Evolutionary conservation across 53 echinoderm and acorn worm species (phyloP).

Genomic region (Temnopleurus reevesii): DNA sequence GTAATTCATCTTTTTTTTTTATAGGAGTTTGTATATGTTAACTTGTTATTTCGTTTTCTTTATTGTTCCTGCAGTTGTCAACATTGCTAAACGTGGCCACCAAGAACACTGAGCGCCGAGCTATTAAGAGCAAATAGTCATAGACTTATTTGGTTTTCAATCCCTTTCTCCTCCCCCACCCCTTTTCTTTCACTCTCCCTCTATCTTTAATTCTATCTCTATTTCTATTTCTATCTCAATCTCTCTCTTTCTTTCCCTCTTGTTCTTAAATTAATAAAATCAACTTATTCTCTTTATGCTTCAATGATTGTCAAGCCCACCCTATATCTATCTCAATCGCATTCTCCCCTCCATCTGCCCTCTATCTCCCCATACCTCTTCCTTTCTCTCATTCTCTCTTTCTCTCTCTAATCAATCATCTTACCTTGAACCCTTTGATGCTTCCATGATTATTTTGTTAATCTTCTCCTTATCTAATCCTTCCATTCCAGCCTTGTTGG

Average conservation of each 20-base stretch:
- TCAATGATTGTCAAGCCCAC: background rate
- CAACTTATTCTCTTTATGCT: background rate
- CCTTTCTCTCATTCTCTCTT: background rate
- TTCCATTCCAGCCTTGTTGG: constrained; percentile 99
- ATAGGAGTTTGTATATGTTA: too few relatives aligned
- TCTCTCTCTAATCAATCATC: too few relatives aligned
- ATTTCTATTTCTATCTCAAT: background rate
- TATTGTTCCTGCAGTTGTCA: too few relatives aligned
- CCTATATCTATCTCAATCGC: background rate
- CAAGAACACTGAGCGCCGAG: too few relatives aligned
- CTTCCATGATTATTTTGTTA: constrained; percentile 91
- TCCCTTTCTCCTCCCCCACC: background rate
- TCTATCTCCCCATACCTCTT: background rate
- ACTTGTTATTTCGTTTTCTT: too few relatives aligned
- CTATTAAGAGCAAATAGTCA: too few relatives aligned
- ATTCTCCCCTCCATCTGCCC: background rate
- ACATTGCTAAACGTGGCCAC: too few relatives aligned
- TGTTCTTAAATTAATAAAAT: too few relatives aligned
- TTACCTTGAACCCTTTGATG: constrained; percentile 92
- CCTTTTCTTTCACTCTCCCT: background rate
- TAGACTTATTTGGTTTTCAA: too few relatives aligned
- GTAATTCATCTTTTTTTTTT: too few relatives aligned
- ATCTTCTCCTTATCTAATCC: constrained; percentile 96
- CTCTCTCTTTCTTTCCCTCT: background rate
- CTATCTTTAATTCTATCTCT: background rate